Percentiles rank a stretch among this genome's conserved stretches.
These are phyloP conservation scores for Erpobdella octoculata DNA, from an alignment of 2,888 invertebrate species.

Conservation along the genomic window DNA sequence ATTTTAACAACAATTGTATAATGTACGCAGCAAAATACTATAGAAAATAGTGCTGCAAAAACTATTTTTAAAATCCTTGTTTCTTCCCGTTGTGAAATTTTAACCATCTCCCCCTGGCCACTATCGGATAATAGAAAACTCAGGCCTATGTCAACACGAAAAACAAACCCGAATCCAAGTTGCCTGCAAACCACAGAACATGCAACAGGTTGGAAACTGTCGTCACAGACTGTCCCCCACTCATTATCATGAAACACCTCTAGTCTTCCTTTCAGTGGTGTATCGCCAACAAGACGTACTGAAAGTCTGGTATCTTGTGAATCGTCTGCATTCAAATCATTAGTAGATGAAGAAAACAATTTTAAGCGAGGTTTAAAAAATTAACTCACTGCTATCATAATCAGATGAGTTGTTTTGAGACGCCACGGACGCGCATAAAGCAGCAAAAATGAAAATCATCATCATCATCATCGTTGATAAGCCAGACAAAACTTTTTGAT, in stretches of 20 bases:
- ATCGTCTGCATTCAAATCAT: not conserved
- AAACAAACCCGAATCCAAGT: constrained; percentile 6
- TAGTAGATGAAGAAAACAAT: too few relatives aligned
- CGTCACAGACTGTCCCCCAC: constrained; percentile 12
- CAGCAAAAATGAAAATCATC: not conserved
- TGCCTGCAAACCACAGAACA: constrained; percentile 16
- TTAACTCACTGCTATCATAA: not conserved
- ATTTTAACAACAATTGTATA: too few relatives aligned
- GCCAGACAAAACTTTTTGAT: too few relatives aligned
- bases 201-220: not conserved
- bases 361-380: too few relatives aligned
- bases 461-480: too few relatives aligned
- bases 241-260: not conserved
- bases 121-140: too few relatives aligned
- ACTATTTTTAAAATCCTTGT: too few relatives aligned
- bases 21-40: too few relatives aligned
- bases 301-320: not conserved
- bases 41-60: too few relatives aligned
- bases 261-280: not conserved
- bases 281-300: not conserved
- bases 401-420: not conserved
- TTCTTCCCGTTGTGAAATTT: too few relatives aligned
- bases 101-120: too few relatives aligned
- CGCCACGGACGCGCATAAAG: not conserved
- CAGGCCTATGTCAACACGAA: too few relatives aligned